Percentiles rank a stretch among this genome's conserved stretches.
Evolutionary conservation across 30 jellyfish, hydroid and myxozoan species (phyloP).

Genomic region (Pelagia noctiluca): DNA sequence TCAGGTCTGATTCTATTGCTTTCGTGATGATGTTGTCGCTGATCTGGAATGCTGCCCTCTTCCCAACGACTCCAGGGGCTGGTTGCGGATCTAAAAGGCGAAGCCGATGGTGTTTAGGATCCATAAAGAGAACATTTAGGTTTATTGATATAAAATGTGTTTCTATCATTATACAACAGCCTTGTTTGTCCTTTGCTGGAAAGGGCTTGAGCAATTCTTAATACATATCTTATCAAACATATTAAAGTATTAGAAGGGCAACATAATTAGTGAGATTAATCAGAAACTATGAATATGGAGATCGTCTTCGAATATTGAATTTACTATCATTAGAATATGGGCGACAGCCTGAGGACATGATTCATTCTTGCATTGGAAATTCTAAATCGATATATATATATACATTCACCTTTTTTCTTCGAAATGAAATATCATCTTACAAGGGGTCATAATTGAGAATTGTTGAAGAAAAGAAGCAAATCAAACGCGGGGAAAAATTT

Average conservation of each 20-base stretch:
- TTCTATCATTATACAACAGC: neutral
- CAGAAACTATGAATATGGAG: neutral
- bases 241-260: neutral
- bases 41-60: constrained; percentile 74
- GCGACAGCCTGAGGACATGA: no score
- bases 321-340: no score
- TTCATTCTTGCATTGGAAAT: no score
- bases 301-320: no score
- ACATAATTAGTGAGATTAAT: neutral
- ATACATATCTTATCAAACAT: neutral
- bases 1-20: constrained; percentile 80
- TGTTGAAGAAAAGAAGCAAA: no score
- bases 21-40: constrained; percentile 87
- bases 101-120: constrained; percentile 1
- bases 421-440: no score
- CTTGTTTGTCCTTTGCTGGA: constrained; percentile 1
- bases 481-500: no score
- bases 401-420: no score
- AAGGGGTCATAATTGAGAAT: no score
- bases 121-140: neutral
- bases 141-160: neutral
- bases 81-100: constrained; percentile 32
- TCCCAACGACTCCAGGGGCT: constrained; percentile 36
- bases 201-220: neutral
- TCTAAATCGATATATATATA: no score